phyloP scores from a whole-genome alignment of 2,888 invertebrate genomes.

The Parnassius glacialis region DNA sequence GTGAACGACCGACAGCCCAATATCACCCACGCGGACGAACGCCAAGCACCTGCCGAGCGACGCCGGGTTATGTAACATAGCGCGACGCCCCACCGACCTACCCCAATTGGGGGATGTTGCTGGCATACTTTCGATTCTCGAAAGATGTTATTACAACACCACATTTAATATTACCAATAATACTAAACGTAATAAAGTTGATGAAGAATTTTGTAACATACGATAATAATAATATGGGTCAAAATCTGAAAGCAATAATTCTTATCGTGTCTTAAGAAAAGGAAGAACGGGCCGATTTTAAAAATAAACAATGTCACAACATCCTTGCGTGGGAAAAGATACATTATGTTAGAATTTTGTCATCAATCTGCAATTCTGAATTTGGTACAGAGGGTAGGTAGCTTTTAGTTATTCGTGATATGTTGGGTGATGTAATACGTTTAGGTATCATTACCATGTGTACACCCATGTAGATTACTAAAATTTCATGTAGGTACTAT shows the following conservation, averaged over 20 bases:
- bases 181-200: too few relatives aligned
- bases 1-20: slow-evolving; percentile 77
- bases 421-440: too few relatives aligned
- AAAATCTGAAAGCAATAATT: too few relatives aligned
- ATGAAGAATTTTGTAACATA: too few relatives aligned
- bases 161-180: too few relatives aligned
- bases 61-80: slow-evolving; percentile 55
- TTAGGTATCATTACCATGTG: too few relatives aligned
- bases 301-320: background rate
- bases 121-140: slow-evolving; percentile 5
- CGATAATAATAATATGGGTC: too few relatives aligned
- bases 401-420: background rate
- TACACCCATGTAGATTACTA: too few relatives aligned
- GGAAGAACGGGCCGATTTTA: too few relatives aligned
- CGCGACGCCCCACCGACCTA: slow-evolving; percentile 45
- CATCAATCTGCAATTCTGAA: slow-evolving; percentile 6
- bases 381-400: slow-evolving; percentile 19
- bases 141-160: too few relatives aligned
- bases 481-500: too few relatives aligned
- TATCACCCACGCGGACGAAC: slow-evolving; percentile 69
- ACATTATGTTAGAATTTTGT: background rate
- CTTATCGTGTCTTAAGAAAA: too few relatives aligned
- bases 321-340: background rate
- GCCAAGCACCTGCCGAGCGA: slow-evolving; percentile 60
- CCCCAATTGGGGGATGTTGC: slow-evolving; percentile 44